Evolutionary conservation across 2,797 vertebrate genomes (phyloP).

Genomic region (Diglossa cyanea): DNA sequence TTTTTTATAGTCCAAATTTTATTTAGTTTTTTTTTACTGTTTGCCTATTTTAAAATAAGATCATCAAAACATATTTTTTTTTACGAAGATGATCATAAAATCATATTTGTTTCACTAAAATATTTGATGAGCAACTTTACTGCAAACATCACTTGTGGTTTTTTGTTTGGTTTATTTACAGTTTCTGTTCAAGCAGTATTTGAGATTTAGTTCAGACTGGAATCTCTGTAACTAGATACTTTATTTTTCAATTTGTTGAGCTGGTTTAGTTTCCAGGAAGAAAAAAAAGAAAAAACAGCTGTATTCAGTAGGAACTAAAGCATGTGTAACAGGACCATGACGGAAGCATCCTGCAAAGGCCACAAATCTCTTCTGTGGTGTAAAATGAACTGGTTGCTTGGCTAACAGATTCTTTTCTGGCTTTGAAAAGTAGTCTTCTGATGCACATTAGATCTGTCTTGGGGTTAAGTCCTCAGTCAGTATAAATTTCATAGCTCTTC

Average conservation of each 20-base stretch:
- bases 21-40: background rate
- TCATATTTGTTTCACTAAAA: background rate
- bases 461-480: background rate
- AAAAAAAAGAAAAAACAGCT: background rate
- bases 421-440: background rate
- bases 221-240: background rate
- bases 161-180: background rate
- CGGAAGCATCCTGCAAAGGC: background rate
- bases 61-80: background rate
- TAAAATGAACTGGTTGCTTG: background rate
- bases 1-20: background rate
- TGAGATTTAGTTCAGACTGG: background rate
- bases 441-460: background rate
- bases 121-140: background rate
- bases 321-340: background rate
- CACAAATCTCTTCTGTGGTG: background rate
- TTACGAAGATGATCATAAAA: background rate
- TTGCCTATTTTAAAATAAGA: background rate
- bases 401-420: background rate
- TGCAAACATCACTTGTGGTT: accelerated
- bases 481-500: background rate
- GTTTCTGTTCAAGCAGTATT: background rate
- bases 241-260: background rate
- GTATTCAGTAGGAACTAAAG: background rate
- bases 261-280: background rate